Evolutionary conservation across 2,113 vertebrate genomes (phyloP).

Genomic region (Trichechus manatus): DNA sequence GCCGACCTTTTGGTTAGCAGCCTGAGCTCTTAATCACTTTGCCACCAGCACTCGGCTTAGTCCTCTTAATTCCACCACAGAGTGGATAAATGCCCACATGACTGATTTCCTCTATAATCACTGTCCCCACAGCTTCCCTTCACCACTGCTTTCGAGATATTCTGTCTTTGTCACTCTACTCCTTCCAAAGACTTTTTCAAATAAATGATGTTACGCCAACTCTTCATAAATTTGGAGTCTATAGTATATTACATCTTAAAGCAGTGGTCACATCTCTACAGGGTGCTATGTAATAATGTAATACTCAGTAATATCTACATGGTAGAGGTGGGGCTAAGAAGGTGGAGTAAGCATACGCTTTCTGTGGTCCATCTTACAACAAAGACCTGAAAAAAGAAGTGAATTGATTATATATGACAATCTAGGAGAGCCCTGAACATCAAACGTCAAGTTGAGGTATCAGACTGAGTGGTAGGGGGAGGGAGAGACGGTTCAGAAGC

Average conservation of each 20-base stretch:
- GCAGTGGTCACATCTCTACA: neutral
- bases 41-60: neutral
- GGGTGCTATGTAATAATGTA: neutral
- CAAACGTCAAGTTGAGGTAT: no score
- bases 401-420: no score
- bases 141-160: neutral
- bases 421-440: no score
- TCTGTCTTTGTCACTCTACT: neutral
- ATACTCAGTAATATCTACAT: neutral
- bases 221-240: neutral
- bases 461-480: no score
- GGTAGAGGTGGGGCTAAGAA: no score
- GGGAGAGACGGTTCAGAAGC: no score
- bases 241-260: neutral
- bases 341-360: no score
- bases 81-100: neutral
- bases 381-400: no score
- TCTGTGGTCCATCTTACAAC: no score
- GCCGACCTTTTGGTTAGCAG: no score
- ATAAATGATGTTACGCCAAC: neutral
- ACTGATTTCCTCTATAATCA: neutral
- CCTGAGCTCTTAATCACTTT: no score
- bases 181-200: neutral
- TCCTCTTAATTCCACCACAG: neutral
- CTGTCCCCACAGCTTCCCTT: neutral